Base-by-base conservation (phyloP, 2,113 vertebrate species). In the Perca schrenkii region DNA sequence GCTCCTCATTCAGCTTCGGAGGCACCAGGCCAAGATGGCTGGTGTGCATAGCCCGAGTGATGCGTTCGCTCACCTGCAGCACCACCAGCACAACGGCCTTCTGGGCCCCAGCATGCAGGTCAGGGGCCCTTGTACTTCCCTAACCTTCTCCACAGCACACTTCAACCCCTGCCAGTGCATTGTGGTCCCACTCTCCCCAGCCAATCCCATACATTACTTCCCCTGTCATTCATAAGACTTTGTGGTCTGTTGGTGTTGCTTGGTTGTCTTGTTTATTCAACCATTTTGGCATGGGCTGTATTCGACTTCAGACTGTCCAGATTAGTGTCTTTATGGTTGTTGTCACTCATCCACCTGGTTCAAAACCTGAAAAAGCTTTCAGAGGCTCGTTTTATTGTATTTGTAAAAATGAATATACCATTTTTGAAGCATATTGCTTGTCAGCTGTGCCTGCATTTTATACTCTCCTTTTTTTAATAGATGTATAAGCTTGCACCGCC, bases 1-100 rank as follows among this genome's bases (percentile, higher is more conserved):
- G 95, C 98, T 99, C 94, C 97, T 99, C 95, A 95, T 97, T 95
- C 97, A 97, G 95, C 97, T 99, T 93, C 97, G 97, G 96, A 97
- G 96, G 95, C 98, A 98, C 95, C 98, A 97, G 97, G 97, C 97
- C 95, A 96, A 97, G 97, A 94, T 99, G 97, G 97, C 97, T 92
- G 96, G 95, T 90, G 96, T 96, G 91, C 95, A 96, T 95, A 96
- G 96, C 94, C 95, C 96, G 95, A 94, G 96, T 94, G 96, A 97
- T 86, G 96, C 96, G 61, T 94, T 99, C 87, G 91, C 96, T 94
- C 97, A 98, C 92, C 97, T 98, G 93, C 97, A 96, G 93, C 96
- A 96, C 77, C 96, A 96, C 85, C 97, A 96, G 95, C 96, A 96
- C 95, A 96, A 96, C 86, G 92, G 94, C 95, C 96, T 97, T 91